phyloP scores from a whole-genome alignment of 2,113 vertebrate genomes.

The Mus spicilegus region DNA sequence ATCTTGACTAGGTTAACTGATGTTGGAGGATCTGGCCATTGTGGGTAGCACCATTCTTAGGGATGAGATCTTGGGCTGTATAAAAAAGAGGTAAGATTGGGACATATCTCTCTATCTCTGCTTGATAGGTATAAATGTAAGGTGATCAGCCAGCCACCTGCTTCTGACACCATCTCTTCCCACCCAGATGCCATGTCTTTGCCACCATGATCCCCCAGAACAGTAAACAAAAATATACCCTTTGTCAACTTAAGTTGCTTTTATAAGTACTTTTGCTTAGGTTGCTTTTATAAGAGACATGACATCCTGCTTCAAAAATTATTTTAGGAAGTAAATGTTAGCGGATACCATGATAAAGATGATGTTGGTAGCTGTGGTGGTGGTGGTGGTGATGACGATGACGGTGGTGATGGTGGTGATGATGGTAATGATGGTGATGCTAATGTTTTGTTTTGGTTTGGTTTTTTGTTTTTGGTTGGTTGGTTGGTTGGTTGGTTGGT shows the following conservation, averaged over 20 bases:
- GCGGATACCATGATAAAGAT: neutral
- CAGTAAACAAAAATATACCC: neutral
- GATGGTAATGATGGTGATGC: neutral
- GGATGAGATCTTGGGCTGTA: neutral
- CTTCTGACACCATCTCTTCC: neutral
- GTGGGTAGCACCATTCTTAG: neutral
- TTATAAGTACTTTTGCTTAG: neutral
- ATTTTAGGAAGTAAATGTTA: neutral
- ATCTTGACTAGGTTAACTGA: neutral
- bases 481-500: too few relatives aligned
- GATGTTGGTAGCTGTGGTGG: neutral
- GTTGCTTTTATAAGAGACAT: neutral
- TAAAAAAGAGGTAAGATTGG: too few relatives aligned
- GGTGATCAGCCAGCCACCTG: neutral
- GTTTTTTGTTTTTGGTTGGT: too few relatives aligned
- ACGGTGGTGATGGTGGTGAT: neutral
- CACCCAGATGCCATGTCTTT: too few relatives aligned
- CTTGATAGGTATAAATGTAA: neutral
- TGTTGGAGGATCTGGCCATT: neutral
- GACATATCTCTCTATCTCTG: neutral
- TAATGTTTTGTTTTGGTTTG: neutral
- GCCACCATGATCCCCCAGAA: neutral
- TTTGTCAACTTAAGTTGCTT: neutral
- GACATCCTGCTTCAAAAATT: neutral
- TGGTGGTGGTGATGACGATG: neutral